phyloP scores from a whole-genome alignment of 2,797 vertebrate genomes.

The Jordanella pulchra region DNA sequence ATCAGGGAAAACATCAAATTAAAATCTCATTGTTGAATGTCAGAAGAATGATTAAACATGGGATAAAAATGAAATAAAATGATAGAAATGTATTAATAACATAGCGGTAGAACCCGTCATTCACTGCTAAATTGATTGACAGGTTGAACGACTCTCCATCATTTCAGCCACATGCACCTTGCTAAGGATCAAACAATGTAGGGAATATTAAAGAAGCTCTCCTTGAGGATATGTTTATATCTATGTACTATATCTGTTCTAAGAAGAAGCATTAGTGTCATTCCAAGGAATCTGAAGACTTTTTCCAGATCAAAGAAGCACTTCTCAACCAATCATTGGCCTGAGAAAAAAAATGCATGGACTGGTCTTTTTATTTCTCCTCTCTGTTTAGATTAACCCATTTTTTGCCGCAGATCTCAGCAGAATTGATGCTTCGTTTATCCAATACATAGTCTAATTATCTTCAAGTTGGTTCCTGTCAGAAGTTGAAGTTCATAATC shows the following conservation, averaged over 20 bases:
- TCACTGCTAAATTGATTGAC: background rate
- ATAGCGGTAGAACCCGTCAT: slow-evolving; percentile 3
- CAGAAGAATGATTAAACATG: background rate
- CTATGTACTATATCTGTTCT: background rate
- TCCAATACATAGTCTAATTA: background rate
- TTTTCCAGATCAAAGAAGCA: background rate
- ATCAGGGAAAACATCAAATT: background rate
- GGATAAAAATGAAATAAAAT: background rate
- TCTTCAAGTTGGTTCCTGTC: background rate
- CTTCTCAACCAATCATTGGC: background rate
- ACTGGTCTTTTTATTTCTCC: no score
- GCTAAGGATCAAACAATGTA: slow-evolving; percentile 20
- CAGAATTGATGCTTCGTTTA: background rate
- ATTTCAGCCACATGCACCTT: slow-evolving; percentile 9
- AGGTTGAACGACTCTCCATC: slow-evolving; percentile 41
- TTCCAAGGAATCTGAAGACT: background rate
- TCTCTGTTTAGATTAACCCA: background rate
- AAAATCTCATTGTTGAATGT: background rate
- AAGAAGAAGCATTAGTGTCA: background rate
- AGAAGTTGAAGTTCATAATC: background rate
- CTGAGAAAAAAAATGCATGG: background rate
- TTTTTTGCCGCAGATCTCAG: background rate
- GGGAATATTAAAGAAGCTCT: background rate
- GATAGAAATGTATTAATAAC: background rate
- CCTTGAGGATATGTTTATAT: background rate